Conservation (phyloP, 2,113 vertebrate species). For the Ictalurus punctatus region DNA sequence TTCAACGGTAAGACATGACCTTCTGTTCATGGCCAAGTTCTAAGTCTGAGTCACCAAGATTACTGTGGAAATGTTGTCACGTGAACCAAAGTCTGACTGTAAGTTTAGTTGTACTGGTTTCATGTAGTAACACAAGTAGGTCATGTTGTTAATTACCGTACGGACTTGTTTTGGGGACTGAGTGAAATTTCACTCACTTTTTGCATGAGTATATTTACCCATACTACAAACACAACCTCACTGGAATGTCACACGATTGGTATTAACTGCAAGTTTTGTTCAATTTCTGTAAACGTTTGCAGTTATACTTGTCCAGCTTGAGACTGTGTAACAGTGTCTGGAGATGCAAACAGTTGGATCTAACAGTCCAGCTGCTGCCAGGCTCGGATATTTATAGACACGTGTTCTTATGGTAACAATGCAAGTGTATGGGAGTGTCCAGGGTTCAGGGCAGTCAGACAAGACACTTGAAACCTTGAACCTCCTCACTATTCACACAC, state of each 20-base stretch:
- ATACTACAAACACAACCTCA: neutral
- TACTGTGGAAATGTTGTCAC: constrained; percentile 18
- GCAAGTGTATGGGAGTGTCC: constrained; percentile 51
- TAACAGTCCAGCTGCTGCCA: constrained; percentile 69
- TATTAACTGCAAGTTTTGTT: neutral
- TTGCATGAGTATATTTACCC: neutral
- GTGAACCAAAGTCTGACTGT: neutral
- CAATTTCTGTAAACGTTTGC: constrained; percentile 10
- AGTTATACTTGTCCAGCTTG: constrained; percentile 5
- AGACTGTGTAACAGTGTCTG: constrained; percentile 38
- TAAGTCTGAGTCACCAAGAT: constrained; percentile 29
- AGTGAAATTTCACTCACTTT: neutral
- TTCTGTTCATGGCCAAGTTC: constrained; percentile 23
- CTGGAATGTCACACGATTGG: neutral
- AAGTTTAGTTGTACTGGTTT: constrained; percentile 25
- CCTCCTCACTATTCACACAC: constrained; percentile 7
- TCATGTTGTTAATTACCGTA: neutral
- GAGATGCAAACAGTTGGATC: constrained; percentile 64
- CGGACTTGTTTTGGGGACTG: neutral
- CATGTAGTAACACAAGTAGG: constrained; percentile 7
- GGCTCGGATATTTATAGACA: constrained; percentile 70
- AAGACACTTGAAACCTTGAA: constrained; percentile 51
- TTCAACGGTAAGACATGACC: constrained; percentile 86
- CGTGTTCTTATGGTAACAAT: constrained; percentile 67
- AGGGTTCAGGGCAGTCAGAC: constrained; percentile 44